Conservation (phyloP, 2,888 invertebrate species). For the Athalia cordata region DNA sequence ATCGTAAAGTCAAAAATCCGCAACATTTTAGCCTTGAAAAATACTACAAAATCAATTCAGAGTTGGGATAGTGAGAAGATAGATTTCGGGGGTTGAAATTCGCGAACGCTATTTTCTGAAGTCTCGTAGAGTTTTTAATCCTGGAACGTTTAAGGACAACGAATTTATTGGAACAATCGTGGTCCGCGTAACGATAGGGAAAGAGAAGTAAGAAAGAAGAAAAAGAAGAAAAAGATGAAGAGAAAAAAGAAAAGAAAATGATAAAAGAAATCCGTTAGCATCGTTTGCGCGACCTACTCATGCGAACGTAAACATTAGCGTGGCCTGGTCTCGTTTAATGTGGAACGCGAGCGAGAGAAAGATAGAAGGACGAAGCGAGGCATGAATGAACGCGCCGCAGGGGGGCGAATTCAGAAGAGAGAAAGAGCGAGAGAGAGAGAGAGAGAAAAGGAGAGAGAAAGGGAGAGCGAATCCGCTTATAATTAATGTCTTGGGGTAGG, state of each 20-base stretch:
- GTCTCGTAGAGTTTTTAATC: too few relatives aligned
- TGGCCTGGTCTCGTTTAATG: constrained; percentile 44
- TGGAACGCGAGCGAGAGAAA: constrained; percentile 50
- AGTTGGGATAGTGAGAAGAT: too few relatives aligned
- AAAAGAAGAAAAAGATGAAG: background rate
- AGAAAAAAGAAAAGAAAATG: background rate
- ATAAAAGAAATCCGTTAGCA: constrained; percentile 12
- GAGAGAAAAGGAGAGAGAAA: constrained; percentile 54
- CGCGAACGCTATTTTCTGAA: too few relatives aligned
- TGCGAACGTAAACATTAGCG: constrained; percentile 34
- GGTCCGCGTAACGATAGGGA: too few relatives aligned
- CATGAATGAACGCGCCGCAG: constrained; percentile 55
- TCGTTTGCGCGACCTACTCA: constrained; percentile 26
- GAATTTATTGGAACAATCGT: too few relatives aligned
- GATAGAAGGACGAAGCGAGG: constrained; percentile 56
- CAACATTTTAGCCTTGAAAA: too few relatives aligned
- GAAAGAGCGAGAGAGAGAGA: constrained; percentile 57
- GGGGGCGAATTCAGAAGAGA: constrained; percentile 18
- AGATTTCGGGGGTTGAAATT: too few relatives aligned
- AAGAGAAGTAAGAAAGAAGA: background rate
- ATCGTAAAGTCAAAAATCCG: too few relatives aligned
- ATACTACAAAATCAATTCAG: too few relatives aligned
- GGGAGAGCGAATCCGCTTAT: constrained; percentile 58
- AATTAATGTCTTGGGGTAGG: constrained; percentile 73
- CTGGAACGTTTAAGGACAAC: too few relatives aligned